phyloP scores from a whole-genome alignment of 2,113 vertebrate genomes.

The Equus quagga region DNA sequence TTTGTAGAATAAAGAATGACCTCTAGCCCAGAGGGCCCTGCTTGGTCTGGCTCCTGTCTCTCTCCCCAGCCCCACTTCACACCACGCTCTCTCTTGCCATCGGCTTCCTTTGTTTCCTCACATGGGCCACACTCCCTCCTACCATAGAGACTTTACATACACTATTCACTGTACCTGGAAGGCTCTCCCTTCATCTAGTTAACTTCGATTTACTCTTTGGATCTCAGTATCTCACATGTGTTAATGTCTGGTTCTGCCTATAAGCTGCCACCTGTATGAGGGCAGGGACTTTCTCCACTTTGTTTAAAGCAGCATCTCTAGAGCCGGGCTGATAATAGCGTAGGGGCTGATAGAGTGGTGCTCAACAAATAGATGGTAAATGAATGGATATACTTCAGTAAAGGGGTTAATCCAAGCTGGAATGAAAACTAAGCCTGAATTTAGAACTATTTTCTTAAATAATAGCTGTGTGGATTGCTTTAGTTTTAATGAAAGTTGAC shows the following conservation, averaged over 20 bases:
- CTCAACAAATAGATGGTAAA: constrained; percentile 1
- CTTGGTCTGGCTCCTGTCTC: neutral
- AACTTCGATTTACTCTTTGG: neutral
- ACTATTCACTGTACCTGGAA: neutral
- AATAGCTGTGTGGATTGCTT: constrained; percentile 7
- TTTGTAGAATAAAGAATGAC: constrained; percentile 14
- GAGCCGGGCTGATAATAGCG: neutral
- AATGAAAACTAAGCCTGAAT: constrained; percentile 51
- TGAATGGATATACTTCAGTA: constrained; percentile 7
- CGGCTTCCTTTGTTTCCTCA: constrained; percentile 45
- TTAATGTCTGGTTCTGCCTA: constrained; percentile 42
- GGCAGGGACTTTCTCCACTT: neutral
- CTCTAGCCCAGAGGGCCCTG: neutral
- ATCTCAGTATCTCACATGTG: neutral
- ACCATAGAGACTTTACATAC: neutral
- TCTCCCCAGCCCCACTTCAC: neutral
- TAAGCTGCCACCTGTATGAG: neutral
- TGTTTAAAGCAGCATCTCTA: neutral
- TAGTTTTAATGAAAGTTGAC: constrained; percentile 57
- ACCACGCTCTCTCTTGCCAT: neutral
- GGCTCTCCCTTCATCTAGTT: neutral
- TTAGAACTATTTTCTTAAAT: constrained; percentile 36
- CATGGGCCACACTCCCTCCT: neutral
- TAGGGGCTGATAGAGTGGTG: neutral
- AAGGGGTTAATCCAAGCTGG: neutral